Base-by-base conservation (phyloP, 2,888 invertebrate genomes). In the Dynastes hyllus region DNA sequence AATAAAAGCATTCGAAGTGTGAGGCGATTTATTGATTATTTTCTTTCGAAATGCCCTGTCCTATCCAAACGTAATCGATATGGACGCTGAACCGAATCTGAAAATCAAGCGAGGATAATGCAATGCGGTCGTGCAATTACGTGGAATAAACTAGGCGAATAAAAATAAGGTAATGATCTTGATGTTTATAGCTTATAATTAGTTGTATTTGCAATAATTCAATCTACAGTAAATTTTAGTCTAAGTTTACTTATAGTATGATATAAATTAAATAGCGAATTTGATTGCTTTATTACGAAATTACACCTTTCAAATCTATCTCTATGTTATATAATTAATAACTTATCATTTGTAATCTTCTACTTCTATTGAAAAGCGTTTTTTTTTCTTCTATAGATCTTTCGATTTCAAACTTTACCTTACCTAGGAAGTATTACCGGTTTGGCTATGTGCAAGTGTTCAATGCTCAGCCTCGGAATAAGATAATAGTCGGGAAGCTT, bases 401-500 rank as follows among this genome's bases (percentile, higher is more conserved):
- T 55, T 16, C 53, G 53, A n/a, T n/a, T 55, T 55, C 2, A 61
- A 29, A 32, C 63, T n/a, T 22, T 55, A 55, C 8, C 55, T 32
- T 55, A 55, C 22, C 55, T 63, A 29, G 63, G 63, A 63, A 63
- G 11, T 45, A 67, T 67, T 50, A 67, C n/a, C 22, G 45, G 22
- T 50, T 50, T 16, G 67, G 2, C 22, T 45, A 22, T 22, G 5
- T 6, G 55, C 67, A 37, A 65, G n/a, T 45, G 13, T 45, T 8
- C 67, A 67, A 67, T 22, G 45, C 45, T 16, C 67, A 45, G 67
- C 9, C 3, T 67, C 67, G 50, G 32, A 27, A 67, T 67, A 45
- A 67, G 67, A 67, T 67, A 67, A 67, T 67, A 27, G 67, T 45
- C 45, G 67, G 16, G 65, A 11, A 45, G n/a, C 32, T 67, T 67